A percentile compares a stretch with the other conserved stretches of the same genome.
phyloP scores from a whole-genome alignment of 2,113 vertebrate species.

The Dicerorhinus sumatrensis region DNA sequence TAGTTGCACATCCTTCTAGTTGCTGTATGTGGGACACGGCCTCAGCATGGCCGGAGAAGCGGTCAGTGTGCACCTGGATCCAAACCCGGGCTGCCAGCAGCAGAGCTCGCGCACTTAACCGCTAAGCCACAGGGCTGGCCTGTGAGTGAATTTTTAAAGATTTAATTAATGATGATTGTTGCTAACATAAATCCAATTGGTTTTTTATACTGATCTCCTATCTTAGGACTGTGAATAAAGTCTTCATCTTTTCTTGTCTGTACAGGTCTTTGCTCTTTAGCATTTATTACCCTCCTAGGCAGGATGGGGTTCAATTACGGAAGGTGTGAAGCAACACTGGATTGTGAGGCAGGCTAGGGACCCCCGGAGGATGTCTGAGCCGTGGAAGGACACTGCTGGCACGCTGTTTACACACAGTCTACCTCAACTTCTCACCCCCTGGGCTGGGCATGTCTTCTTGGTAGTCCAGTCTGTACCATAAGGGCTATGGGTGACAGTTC shows the following conservation, averaged over 20 bases:
- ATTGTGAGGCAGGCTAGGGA: neutral
- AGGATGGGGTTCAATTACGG: accelerated
- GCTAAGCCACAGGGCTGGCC: too few relatives aligned
- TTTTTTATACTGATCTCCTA: neutral
- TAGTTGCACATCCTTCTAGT: too few relatives aligned
- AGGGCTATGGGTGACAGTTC: neutral
- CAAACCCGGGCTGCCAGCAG: too few relatives aligned
- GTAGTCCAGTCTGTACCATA: accelerated
- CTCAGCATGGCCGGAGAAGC: too few relatives aligned
- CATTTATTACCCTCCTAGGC: too few relatives aligned
- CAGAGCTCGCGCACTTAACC: too few relatives aligned
- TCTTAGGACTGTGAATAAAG: neutral
- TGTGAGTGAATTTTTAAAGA: neutral
- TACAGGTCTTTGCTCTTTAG: neutral
- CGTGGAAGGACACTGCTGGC: neutral
- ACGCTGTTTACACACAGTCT: neutral
- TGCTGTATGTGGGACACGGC: too few relatives aligned
- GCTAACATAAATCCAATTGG: neutral
- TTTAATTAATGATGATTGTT: too few relatives aligned
- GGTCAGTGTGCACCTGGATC: too few relatives aligned
- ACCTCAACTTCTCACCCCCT: neutral
- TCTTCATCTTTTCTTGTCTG: neutral
- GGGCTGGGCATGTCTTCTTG: too few relatives aligned
- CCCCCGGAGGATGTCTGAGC: accelerated
- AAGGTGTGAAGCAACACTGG: neutral